Evolutionary conservation across 2,797 vertebrate genomes (phyloP), one percentile per base, ranked within the genome.

Genomic region (Hipposideros larvatus): DNA sequence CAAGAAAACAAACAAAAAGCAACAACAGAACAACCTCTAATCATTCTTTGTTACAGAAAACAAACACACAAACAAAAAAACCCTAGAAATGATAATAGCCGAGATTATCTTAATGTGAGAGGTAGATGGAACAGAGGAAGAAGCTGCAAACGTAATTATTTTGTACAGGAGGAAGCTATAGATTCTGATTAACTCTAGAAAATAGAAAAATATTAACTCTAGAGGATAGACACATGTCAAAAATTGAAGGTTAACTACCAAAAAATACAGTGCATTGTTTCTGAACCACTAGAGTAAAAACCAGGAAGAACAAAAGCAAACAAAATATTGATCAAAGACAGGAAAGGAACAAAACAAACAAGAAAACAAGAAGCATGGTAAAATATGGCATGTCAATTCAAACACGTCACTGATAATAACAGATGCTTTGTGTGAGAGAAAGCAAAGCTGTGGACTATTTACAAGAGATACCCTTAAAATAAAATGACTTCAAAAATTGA

Each of bases 231-330:
- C n/a, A 82, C 22, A 28, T 19, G 48, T 74, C 21, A 65, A 94
- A 95, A 93, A 66, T 46, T 48, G 61, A 94, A 90, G 41, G 57
- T 96, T 92, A 88, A 79, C 83, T 75, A 65, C 46, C 73, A 93
- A 61, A 71, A 94, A 82, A 71, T 66, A 37, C 0, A 59, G 21
- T 31, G 15, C 24, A 61, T 46, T 87, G 16, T 90, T 83, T 74
- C 83, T 70, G n/a, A 89, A 79, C n/a, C 41, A 91, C 15, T 34
- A 68, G 61, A 57, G 74, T 86, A 5, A 37, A 83, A 96, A 65
- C 48, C 15, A 73, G 14, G 22, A 51, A 46, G n/a, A 93, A 94
- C 63, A 90, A 94, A 94, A 75, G 65, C 22, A n/a, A 85, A 57
- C 34, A 91, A 61, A 55, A 68, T 68, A 26, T 24, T 92, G 22